Evolutionary conservation across 2,888 invertebrate species (phyloP), one percentile per base, ranked within the genome.

Genomic region (Meta bourneti): DNA sequence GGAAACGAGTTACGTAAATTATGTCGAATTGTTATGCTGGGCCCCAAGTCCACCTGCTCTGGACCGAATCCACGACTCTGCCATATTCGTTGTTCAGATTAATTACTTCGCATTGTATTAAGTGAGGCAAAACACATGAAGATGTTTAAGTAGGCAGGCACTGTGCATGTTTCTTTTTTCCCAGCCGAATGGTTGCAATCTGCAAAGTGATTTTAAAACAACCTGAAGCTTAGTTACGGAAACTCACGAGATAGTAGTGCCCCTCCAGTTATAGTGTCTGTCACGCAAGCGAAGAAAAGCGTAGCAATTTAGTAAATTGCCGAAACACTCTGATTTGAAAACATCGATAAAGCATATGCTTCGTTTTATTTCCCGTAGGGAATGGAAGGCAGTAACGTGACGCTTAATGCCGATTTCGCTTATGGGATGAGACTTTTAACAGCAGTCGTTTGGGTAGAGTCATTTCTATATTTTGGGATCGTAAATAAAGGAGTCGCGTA

Each of bases 261-360:
- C 54, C 54, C 79, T 79, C 70, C 34, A 69, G 78, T 86, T 86
- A 86, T 78, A 49, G 78, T 51, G 78, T 69, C 70, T 78, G 72
- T 87, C 87, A 87, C 87, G 87, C 87, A 87, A 87, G 72, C 69
- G 34, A 87, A 80, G 80, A 78, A 87, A 80, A 87, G 79, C 71
- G 70, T 48, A 72, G 87, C 87, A 87, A 87, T 87, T 87, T 87
- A 61, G 79, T 80, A 87, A 87, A 87, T 87, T 87, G 87, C 79
- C 54, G 80, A 80, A 86, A 87, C 79, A 69, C 72, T 80, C 80
- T 52, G 79, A 87, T 87, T 79, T 87, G 87, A 87, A 87, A 87
- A 87, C 87, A 87, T 87, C 80, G 80, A 87, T 87, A 80, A 74
- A 80, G 77, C 86, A 86, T 75, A 84, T 78, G 78, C 86, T 78